Base-by-base conservation (phyloP, 2,113 vertebrate genomes). In the Lipophrys pholis region DNA sequence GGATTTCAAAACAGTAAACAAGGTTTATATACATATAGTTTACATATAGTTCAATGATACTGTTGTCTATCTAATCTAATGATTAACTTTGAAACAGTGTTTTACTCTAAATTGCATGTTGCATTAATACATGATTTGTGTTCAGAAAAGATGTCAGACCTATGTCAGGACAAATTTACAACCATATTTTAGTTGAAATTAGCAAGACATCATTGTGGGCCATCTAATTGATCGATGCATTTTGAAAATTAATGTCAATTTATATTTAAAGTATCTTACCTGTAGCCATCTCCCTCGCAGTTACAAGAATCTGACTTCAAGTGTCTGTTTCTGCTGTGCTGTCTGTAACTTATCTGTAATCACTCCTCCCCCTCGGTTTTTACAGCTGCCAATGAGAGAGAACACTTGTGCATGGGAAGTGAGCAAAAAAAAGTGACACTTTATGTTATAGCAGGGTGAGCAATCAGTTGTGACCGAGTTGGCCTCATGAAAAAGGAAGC, bases 201-300 rank as follows among this genome's bases (percentile, higher is more conserved):
- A 17, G 11, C 12, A 14, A 46, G 10, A 46, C 21, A 46, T n/a
- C 6, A 46, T n/a, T 11, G 12, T 46, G 45, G 6, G n/a, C 4
- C 12, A 3, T 10, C 41, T 8, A 42, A 7, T 42, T 3, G 21
- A 30, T 30, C 4, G 2, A 30, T 30, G 21, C 21, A 30, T 30
- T 30, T 30, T 30, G 21, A 30, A 30, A 30, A 30, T 30, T 30
- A 30, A 30, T 30, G 21, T 30, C 7, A 8, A 42, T 42, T 35
- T 11, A 35, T 36, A 7, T 48, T 52, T 43, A 57, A 58, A 46
- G 21, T 6, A 6, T 77, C 81, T 86, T 88, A 88, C 87, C 87
- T 10, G 40, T 8, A 1, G n/a, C 11, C 73, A 78, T 84, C 6
- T 51, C 67, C 12, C 36, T 61, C n/a, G 5, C 57, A 43, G 62